Percentiles rank a stretch among this genome's conserved stretches.
Conservation (phyloP, 2,888 invertebrate genomes). For the Petrolisthes manimaculis region DNA sequence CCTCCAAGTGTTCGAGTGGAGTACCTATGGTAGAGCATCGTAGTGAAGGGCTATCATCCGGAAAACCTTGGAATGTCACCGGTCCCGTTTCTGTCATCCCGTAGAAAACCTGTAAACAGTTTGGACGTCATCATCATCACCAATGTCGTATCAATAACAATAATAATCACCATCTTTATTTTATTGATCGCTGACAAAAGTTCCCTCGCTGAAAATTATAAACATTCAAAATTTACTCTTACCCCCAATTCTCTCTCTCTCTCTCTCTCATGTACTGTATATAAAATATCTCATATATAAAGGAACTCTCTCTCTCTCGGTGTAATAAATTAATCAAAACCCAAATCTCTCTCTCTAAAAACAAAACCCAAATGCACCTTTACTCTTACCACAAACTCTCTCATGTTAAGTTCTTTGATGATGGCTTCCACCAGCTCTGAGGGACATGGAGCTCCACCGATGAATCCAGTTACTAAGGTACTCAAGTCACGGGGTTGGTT, state of each 20-base stretch:
- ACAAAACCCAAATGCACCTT: not conserved
- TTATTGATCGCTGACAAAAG: too few relatives aligned
- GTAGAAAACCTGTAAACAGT: conserved; percentile 72
- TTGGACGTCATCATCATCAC: too few relatives aligned
- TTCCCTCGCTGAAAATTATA: too few relatives aligned
- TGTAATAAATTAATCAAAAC: not conserved
- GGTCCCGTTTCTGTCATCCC: conserved; percentile 77
- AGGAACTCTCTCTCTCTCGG: conserved; percentile 38
- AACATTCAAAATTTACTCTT: too few relatives aligned
- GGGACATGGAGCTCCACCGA: conserved; percentile 74
- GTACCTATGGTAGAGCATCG: conserved; percentile 74
- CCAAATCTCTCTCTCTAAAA: not conserved
- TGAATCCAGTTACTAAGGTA: conserved; percentile 70
- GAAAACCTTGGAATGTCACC: conserved; percentile 73
- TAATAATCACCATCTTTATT: too few relatives aligned
- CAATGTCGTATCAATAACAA: too few relatives aligned
- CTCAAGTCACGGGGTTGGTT: conserved; percentile 67
- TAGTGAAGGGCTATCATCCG: conserved; percentile 72
- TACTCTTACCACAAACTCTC: conserved; percentile 69
- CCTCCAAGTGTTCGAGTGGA: conserved; percentile 73
- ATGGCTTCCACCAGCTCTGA: conserved; percentile 71
- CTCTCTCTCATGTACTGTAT: too few relatives aligned
- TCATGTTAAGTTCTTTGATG: conserved; percentile 71
- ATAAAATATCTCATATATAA: too few relatives aligned
- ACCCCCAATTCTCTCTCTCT: not conserved